Conservation (phyloP, 2,888 invertebrate genomes). For the Amblyjoppa fuscipennis region DNA sequence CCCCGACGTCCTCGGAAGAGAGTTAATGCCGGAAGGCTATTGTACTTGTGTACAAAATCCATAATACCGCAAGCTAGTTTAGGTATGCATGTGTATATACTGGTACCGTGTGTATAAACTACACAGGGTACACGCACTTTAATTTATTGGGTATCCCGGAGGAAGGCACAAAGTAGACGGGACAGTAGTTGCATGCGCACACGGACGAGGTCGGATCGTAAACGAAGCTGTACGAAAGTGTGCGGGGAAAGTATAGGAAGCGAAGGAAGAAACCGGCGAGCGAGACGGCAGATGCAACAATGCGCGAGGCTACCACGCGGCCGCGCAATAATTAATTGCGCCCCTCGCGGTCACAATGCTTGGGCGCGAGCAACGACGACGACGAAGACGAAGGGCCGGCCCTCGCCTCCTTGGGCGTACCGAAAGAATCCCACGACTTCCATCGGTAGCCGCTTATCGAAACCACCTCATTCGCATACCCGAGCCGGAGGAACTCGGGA, state of each 20-base stretch:
- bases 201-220: neutral
- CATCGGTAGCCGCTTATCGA: constrained; percentile 61
- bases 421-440: constrained; percentile 65
- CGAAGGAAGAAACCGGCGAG: constrained; percentile 51
- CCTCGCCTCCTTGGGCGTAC: constrained; percentile 21
- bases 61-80: neutral
- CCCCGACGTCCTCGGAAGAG: neutral
- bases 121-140: constrained; percentile 66
- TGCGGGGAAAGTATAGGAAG: constrained; percentile 19
- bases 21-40: constrained; percentile 11
- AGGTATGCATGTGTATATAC: constrained; percentile 1
- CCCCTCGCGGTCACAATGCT: constrained; percentile 79
- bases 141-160: constrained; percentile 71
- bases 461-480: constrained; percentile 44
- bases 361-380: constrained; percentile 53
- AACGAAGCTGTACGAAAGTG: neutral
- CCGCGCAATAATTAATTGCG: constrained; percentile 83
- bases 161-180: constrained; percentile 67
- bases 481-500: constrained; percentile 41
- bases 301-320: constrained; percentile 75
- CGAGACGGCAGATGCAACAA: constrained; percentile 78
- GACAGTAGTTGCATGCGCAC: constrained; percentile 22
- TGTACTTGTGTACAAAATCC: neutral
- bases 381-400: constrained; percentile 37
- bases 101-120: constrained; percentile 22